Evolutionary conservation across 1,140 invertebrate genomes (phyloP), one percentile per base, ranked within the genome.

Genomic region (Matsumurasca onukii): DNA sequence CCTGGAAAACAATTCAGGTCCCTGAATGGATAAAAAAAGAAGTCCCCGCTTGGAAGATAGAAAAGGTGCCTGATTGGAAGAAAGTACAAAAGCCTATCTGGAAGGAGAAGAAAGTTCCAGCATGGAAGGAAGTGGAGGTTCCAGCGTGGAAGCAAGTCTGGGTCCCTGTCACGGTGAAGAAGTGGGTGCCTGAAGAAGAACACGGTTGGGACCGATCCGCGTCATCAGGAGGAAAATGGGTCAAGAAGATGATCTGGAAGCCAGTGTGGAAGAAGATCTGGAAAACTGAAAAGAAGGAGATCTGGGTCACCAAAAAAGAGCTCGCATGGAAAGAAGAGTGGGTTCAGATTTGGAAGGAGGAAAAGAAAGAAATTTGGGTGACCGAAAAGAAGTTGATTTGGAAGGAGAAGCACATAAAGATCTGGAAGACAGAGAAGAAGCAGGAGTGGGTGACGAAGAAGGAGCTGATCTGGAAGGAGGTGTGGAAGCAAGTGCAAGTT

Each of bases 201-300:
- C 82, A 89, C 48, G 89, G 88, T 31, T 89, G 86, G 86, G 85
- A 91, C 77, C 90, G 90, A 68, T 89, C 88, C 17, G 88, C 88
- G 5, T 55, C 51, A n/a, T n/a, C n/a, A 25, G 25, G 29, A n/a
- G 89, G 89, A 27, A 84, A 84, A 22, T 89, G 86, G 76, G 71
- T 75, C 64, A 76, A 76, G 66, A 76, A 76, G 67, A 61, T 82
- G 3, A 77, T 72, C 1, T 82, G 80, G 81, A 82, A 82, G 66
- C 73, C 76, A 15, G 80, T 80, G 55, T 82, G 80, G 81, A 80
- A 82, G 27, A 76, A 82, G 51, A 69, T 82, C 0, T 82, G 79
- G 80, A 80, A 79, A 68, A 79, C 79, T 0, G 78, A 80, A 34
- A 77, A 76, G 0, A 81, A 82, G 68, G 70, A 81, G 52, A 76